Percentiles rank a stretch among this genome's conserved stretches.
These are phyloP conservation scores for Lutjanus erythropterus DNA, from an alignment of 2,113 vertebrate genomes.

Conservation along the genomic window DNA sequence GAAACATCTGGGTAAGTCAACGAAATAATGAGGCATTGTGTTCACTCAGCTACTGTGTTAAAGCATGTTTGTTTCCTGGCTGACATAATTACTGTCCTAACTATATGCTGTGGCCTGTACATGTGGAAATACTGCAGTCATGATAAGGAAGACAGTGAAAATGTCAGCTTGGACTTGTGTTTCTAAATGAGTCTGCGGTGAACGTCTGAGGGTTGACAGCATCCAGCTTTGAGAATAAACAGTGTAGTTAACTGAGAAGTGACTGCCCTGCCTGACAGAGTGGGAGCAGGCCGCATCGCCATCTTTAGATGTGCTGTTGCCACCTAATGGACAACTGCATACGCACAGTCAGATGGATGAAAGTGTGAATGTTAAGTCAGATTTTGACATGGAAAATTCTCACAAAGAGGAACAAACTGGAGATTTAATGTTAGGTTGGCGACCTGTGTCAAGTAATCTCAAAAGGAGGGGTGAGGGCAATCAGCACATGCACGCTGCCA, in stretches of 20 bases:
- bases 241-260: slow-evolving; percentile 9
- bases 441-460: neutral
- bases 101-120: neutral
- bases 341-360: slow-evolving; percentile 19
- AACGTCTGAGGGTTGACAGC: slow-evolving; percentile 33
- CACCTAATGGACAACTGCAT: slow-evolving; percentile 77
- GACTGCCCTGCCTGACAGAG: slow-evolving; percentile 1
- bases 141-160: slow-evolving; percentile 18
- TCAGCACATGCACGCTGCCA: neutral
- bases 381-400: neutral
- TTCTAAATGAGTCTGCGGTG: slow-evolving; percentile 43
- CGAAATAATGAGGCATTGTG: slow-evolving; percentile 21
- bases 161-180: slow-evolving; percentile 14
- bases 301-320: slow-evolving; percentile 70
- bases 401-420: neutral
- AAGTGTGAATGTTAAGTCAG: slow-evolving; percentile 5
- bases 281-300: neutral
- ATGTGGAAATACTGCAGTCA: slow-evolving; percentile 25
- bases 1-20: slow-evolving; percentile 6
- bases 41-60: neutral
- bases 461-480: neutral
- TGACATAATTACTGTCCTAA: slow-evolving; percentile 14
- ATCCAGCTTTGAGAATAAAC: slow-evolving; percentile 14
- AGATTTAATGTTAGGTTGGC: neutral
- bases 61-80: slow-evolving; percentile 23